Conservation (phyloP, 2,113 vertebrate species). For the Anolis carolinensis region DNA sequence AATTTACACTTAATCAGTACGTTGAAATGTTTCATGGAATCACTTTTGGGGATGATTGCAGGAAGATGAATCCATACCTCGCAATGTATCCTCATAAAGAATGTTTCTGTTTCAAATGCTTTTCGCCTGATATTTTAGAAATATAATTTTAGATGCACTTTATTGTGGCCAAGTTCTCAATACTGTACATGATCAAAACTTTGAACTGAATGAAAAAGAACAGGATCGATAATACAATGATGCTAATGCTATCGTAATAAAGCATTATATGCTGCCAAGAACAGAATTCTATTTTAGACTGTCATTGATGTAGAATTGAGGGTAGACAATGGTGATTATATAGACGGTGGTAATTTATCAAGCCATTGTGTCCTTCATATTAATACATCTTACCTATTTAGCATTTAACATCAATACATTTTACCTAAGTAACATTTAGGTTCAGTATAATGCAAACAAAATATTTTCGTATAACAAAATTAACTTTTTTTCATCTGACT, state of each 20-base stretch:
- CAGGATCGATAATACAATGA: constrained; percentile 8
- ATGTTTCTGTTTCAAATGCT: constrained; percentile 17
- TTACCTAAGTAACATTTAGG: not conserved
- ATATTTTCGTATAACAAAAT: not conserved
- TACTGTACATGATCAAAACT: not conserved
- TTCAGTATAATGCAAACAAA: not conserved
- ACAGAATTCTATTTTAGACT: constrained; percentile 9
- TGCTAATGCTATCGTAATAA: constrained; percentile 16
- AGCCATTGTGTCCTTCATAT: not conserved
- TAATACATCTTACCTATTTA: not conserved
- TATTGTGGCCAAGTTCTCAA: constrained; percentile 17
- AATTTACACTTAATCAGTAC: not conserved
- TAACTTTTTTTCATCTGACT: not conserved
- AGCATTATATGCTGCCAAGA: constrained; percentile 10
- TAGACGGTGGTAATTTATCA: not conserved
- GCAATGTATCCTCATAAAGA: constrained; percentile 8
- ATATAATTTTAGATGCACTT: constrained; percentile 4
- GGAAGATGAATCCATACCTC: not conserved
- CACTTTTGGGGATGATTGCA: constrained; percentile 9
- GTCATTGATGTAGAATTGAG: constrained; percentile 3
- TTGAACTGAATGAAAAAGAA: not conserved
- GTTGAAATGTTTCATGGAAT: constrained; percentile 2
- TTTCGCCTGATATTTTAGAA: not conserved
- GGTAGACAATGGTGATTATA: not conserved
- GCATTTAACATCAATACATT: not conserved